phyloP scores from a whole-genome alignment of 1,140 invertebrate species.

The Lasioglossum albipes region DNA sequence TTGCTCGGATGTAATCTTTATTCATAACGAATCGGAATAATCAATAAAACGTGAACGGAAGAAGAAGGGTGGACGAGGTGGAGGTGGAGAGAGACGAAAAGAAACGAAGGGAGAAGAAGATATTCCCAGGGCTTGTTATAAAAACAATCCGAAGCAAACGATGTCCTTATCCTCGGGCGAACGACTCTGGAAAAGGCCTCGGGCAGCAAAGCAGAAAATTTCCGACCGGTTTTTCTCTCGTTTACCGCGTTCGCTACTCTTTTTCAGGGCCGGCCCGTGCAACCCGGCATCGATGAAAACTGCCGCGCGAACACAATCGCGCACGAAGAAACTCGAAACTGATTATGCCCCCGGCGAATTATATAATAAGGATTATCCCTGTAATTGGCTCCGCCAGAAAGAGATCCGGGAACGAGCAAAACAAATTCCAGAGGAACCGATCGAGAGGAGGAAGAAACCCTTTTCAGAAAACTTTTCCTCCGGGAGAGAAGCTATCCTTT shows the following conservation, averaged over 20 bases:
- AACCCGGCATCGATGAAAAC: background rate
- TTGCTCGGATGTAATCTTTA: conserved; percentile 35
- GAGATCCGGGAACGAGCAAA: background rate
- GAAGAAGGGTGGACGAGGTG: background rate
- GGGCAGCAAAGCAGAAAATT: conserved; percentile 36
- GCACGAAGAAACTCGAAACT: background rate
- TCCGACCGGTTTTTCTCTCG: conserved; percentile 28
- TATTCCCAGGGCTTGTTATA: conserved; percentile 39
- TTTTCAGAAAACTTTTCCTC: background rate
- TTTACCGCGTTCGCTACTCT: conserved; percentile 10
- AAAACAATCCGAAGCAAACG: conserved; percentile 30
- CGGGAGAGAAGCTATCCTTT: background rate
- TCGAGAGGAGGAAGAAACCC: background rate
- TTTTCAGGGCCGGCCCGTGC: background rate
- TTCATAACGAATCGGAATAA: conserved; percentile 51
- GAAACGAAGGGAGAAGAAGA: background rate
- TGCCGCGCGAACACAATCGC: background rate
- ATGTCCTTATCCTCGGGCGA: background rate
- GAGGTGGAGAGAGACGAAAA: background rate
- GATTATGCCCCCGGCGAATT: conserved; percentile 19
- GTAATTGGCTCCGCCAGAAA: background rate
- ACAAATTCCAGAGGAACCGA: conserved; percentile 21
- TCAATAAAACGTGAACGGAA: conserved; percentile 23
- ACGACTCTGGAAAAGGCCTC: background rate
- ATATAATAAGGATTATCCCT: conserved; percentile 6